Percentiles rank a stretch among this genome's conserved stretches.
Conservation (phyloP, 2,888 invertebrate species). For the Macaria liturata region DNA sequence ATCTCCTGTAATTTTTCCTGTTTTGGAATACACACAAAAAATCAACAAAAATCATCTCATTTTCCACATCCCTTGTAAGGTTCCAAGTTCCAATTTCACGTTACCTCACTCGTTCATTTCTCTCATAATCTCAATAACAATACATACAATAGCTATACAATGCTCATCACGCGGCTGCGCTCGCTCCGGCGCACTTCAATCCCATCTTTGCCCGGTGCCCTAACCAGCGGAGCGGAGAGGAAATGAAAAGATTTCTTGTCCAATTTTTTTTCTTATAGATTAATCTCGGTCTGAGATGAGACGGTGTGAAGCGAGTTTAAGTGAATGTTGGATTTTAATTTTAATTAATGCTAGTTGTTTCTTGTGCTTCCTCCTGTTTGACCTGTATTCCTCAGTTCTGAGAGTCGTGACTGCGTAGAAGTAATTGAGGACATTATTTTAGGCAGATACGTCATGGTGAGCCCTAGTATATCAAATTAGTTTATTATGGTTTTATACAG, state of each 20-base stretch:
- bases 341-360: background rate
- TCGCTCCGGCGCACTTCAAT: slow-evolving; percentile 72
- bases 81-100: slow-evolving; percentile 2
- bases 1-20: background rate
- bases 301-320: slow-evolving; percentile 8
- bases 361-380: too few relatives aligned
- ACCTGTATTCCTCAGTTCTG: too few relatives aligned
- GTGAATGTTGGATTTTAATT: background rate
- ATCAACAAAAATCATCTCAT: background rate
- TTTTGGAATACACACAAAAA: background rate
- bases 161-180: slow-evolving; percentile 59
- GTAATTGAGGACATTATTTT: too few relatives aligned
- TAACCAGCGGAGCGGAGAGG: slow-evolving; percentile 53
- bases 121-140: slow-evolving; percentile 59
- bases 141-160: slow-evolving; percentile 51
- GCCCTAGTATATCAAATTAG: too few relatives aligned
- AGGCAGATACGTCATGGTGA: too few relatives aligned
- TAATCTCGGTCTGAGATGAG: slow-evolving; percentile 29
- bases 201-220: slow-evolving; percentile 49
- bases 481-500: too few relatives aligned
- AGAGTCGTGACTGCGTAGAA: too few relatives aligned
- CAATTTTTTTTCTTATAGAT: slow-evolving; percentile 51
- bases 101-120: slow-evolving; percentile 12
- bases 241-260: slow-evolving; percentile 70
- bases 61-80: slow-evolving; percentile 1